These are phyloP conservation scores for Pharmacophagus antenor DNA, from an alignment of 2,888 invertebrate species.

Conservation along the genomic window DNA sequence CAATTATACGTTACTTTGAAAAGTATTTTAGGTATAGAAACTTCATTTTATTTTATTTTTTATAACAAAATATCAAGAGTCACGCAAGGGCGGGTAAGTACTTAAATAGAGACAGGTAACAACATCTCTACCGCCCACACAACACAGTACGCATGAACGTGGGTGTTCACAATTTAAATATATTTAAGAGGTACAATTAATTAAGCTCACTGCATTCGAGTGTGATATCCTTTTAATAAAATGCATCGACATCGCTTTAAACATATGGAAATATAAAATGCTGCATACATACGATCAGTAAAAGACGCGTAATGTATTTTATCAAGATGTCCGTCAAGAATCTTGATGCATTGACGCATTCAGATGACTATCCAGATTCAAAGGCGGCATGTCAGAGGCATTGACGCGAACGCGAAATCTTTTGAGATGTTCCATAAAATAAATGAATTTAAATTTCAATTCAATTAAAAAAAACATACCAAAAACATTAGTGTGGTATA, in stretches of 20 bases:
- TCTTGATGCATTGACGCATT: constrained; percentile 42
- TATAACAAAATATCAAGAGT: background rate
- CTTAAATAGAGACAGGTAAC: constrained; percentile 12
- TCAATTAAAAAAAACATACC: background rate
- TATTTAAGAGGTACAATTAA: background rate
- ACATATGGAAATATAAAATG: constrained; percentile 12
- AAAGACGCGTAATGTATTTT: constrained; percentile 26
- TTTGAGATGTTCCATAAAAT: constrained; percentile 2
- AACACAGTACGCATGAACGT: constrained; percentile 15
- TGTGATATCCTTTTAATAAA: background rate
- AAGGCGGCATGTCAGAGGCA: constrained; percentile 31
- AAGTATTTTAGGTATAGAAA: too few species aligned
- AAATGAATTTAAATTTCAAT: background rate
- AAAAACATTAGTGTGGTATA: background rate
- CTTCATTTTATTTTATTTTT: background rate
- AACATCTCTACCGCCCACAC: constrained; percentile 17
- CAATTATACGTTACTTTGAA: too few species aligned
- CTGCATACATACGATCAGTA: constrained; percentile 23
- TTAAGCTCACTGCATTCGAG: background rate
- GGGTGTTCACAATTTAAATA: constrained; percentile 24
- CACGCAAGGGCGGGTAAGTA: constrained; percentile 18
- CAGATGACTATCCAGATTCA: constrained; percentile 40
- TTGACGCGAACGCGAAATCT: background rate
- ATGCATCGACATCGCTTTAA: background rate
- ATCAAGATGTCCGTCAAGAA: constrained; percentile 38